Evolutionary conservation across 2,888 invertebrate species (phyloP).

Genomic region (Ophion ellenae): DNA sequence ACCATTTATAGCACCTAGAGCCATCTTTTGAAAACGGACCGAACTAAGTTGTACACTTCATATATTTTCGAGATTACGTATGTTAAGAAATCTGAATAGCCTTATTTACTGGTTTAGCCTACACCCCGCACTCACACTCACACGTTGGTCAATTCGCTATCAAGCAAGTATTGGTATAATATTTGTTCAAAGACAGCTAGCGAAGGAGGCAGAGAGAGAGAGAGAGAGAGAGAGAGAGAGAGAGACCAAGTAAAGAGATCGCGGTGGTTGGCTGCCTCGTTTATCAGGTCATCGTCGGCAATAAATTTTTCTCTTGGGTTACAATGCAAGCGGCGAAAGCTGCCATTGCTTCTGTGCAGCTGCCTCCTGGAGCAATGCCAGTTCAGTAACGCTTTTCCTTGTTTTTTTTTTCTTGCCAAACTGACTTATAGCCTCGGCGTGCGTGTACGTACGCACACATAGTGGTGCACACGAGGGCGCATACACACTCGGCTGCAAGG

Average conservation of each 20-base stretch:
- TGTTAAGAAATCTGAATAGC: no score
- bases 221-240: neutral
- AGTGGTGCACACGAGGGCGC: neutral
- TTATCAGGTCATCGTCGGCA: conserved; percentile 75
- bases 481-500: conserved; percentile 4
- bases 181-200: no score
- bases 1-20: no score
- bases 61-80: no score
- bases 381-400: conserved; percentile 70
- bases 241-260: conserved; percentile 29
- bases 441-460: conserved; percentile 50
- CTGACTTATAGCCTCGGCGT: conserved; percentile 73
- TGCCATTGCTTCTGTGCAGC: conserved; percentile 21
- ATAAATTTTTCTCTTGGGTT: conserved; percentile 76
- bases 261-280: conserved; percentile 64
- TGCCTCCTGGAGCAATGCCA: conserved; percentile 73
- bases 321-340: conserved; percentile 72
- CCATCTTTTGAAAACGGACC: no score
- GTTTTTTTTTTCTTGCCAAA: conserved; percentile 63
- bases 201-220: neutral
- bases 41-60: no score
- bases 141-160: no score
- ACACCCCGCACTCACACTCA: no score
- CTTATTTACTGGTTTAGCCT: no score
- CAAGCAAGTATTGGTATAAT: no score